phyloP scores from a whole-genome alignment of 2,113 vertebrate genomes.

The Geococcyx californianus region DNA sequence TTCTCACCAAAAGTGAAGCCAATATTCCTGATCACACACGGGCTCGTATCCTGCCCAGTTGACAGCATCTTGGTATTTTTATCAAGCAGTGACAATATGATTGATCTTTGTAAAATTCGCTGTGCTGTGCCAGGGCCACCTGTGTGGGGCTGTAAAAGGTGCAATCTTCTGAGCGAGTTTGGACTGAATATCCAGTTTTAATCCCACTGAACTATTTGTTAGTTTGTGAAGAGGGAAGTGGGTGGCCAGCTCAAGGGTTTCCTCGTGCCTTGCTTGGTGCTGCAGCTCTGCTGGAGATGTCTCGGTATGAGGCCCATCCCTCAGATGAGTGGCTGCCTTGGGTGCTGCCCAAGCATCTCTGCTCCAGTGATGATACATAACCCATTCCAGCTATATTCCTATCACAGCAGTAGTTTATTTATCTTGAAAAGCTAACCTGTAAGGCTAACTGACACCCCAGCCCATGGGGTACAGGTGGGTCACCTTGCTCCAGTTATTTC shows the following conservation, averaged over 20 bases:
- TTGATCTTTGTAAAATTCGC: not conserved
- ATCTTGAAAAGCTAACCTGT: not conserved
- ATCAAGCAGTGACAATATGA: not conserved
- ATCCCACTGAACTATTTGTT: accelerated
- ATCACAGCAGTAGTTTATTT: not conserved
- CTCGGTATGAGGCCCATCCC: not conserved
- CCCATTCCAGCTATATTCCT: not conserved
- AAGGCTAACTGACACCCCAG: not conserved
- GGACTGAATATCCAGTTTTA: not conserved
- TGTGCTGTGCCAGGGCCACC: not conserved
- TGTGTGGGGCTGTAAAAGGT: not conserved
- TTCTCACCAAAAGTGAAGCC: not conserved
- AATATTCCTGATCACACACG: accelerated
- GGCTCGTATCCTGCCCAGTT: not conserved
- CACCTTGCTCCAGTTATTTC: not conserved
- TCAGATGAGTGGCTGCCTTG: accelerated
- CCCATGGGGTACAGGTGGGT: no score
- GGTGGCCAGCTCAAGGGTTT: not conserved
- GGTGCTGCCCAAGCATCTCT: not conserved
- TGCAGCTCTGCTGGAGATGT: accelerated
- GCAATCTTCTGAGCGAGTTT: not conserved
- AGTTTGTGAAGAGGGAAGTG: not conserved
- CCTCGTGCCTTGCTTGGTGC: no score
- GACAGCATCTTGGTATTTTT: not conserved
- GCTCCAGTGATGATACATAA: accelerated